A percentile compares a stretch with the other conserved stretches of the same genome.
Evolutionary conservation across 2,888 invertebrate genomes (phyloP).

Genomic region (Tryphoninae sp.): DNA sequence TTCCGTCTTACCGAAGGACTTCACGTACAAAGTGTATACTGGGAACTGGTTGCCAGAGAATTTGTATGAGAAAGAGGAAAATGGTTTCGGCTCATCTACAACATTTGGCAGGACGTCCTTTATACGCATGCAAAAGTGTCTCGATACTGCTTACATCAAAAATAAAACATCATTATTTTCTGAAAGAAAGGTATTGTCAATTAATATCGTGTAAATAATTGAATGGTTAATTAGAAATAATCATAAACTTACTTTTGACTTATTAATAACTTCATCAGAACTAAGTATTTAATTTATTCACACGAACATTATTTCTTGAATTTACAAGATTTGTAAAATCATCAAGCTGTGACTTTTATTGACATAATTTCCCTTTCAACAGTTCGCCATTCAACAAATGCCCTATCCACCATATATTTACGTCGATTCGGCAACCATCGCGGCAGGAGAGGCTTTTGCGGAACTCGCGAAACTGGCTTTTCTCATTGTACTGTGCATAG

Average conservation of each 20-base stretch:
- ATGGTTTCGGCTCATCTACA: not conserved
- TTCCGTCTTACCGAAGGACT: conserved; percentile 65
- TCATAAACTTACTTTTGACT: conserved; percentile 26
- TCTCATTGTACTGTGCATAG: conserved; percentile 75
- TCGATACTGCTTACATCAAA: conserved; percentile 73
- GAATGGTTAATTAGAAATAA: conserved; percentile 24
- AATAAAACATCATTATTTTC: not conserved
- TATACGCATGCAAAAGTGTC: conserved; percentile 74
- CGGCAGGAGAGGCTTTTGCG: conserved; percentile 69
- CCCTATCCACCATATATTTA: conserved; percentile 76
- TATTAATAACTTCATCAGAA: conserved; percentile 7
- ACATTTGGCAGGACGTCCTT: conserved; percentile 66
- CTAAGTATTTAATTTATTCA: conserved; percentile 36
- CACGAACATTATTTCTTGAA: conserved; percentile 21
- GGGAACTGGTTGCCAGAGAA: conserved; percentile 60
- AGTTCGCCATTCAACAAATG: conserved; percentile 77
- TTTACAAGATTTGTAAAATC: not conserved
- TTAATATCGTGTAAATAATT: conserved; percentile 29
- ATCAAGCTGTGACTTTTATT: not conserved
- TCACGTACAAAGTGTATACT: conserved; percentile 74
- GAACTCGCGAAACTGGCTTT: conserved; percentile 74
- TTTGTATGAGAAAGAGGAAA: conserved; percentile 66
- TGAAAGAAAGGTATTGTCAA: conserved; percentile 44
- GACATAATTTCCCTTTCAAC: conserved; percentile 32
- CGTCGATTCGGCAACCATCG: conserved; percentile 66